Evolutionary conservation across 37 sponge, comb jelly and placozoan species (phyloP), one percentile per base, ranked within the genome.

Genomic region (Agelas oroides): DNA sequence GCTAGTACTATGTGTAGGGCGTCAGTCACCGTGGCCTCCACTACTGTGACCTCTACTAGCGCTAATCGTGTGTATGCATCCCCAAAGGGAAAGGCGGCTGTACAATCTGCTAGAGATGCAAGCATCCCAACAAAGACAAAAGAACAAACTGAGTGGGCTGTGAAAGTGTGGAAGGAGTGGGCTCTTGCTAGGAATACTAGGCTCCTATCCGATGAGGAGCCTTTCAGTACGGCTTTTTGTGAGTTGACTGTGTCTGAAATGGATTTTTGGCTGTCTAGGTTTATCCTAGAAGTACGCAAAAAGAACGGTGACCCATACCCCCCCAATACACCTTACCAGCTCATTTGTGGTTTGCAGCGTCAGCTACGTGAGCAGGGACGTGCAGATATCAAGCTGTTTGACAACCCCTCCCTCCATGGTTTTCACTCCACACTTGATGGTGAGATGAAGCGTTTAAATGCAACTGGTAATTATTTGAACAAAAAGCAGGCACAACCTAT

Each of bases 401-500:
- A 58, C 30, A 35, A 58, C 59, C 27, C 28, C 21, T 12, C 28
- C 59, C 17, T 76, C 23, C 59, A 56, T 28, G 59, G 35, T 30
- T 76, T 76, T 28, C 76, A 32, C 28, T n/a, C 33, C 15, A 78
- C 79, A 27, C 65, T 78, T 25, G 79, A 78, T 64, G 79, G 58
- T 35, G 46, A 65, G 41, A 78, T 65, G 66, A 78, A 63, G 41
- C 41, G 66, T 24, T 78, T 62, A 62, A 33, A 55, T 57, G 59
- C 13, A 21, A 76, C 37, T 55, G 76, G 76, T 17, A 76, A 78
- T n/a, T 38, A 56, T 31, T 17, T 68, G 34, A 68, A 37, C 58
- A 78, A 63, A 65, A 78, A 78, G 65, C 65, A 78, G 36, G 65
- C 79, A 41, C 66, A 78, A 41, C 41, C 66, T 21, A 78, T 78